Base-by-base conservation (phyloP, 2,797 vertebrate genomes). In the Coreius guichenoti region DNA sequence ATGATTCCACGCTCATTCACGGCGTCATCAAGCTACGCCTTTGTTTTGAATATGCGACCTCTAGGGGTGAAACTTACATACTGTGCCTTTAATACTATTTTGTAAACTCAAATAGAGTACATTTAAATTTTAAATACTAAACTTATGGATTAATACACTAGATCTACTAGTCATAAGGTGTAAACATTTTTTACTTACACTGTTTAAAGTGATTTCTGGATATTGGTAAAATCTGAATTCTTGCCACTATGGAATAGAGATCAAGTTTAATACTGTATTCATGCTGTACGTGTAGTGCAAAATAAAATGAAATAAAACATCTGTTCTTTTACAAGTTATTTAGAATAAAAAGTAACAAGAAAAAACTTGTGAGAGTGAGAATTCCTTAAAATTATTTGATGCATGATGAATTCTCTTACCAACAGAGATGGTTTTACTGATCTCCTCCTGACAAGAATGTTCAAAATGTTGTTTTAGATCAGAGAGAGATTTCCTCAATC, bases 401-500 rank as follows among this genome's bases (percentile, higher is more conserved):
- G 8, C 14, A 31, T 33, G 6, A 72, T 16, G 70, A 14, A 29
- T 8, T 73, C 43, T 49, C 70, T 73, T 49, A 49, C 16, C 70
- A 29, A 12, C 70, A 74, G 70, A 31, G 70, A 74, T 19, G 19
- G 77, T 36, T 65, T 76, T 76, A 51, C 29, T 36, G 21, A 83
- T 19, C 39, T 67, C 45, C 58, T 83, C 43, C 82, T 51, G 58
- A 29, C 39, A 67, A 31, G 74, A 49, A 49, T 83, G n/a, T 45
- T 83, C 54, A 45, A 76, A 14, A 63, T 45, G 23, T 29, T 80
- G 49, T 73, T 72, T 85, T 68, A 80, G 21, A 56, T 80, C 76
- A 80, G 36, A 72, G 33, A 85, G 39, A n/a, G 67, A 73, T 63
- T 85, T 85, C 74, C 45, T 84, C 63, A 84, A 1, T 29, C 16